Evolutionary conservation across 2,113 vertebrate species (phyloP), one percentile per base, ranked within the genome.

Genomic region (Scortum barcoo): DNA sequence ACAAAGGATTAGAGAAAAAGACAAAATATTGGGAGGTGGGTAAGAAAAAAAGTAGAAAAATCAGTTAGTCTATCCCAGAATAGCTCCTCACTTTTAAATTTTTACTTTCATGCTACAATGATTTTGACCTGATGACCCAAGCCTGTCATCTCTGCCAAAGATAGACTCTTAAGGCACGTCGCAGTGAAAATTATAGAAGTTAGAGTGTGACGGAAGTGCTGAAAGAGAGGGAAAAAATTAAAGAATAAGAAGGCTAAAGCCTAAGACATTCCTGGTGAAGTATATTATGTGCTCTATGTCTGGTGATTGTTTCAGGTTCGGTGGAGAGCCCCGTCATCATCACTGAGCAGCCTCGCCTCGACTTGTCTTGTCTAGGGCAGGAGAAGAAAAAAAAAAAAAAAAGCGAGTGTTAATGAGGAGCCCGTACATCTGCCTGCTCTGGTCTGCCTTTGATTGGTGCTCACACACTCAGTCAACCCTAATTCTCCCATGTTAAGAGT

Each of bases 391-490:
- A 5, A 36, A 60, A 70, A 5, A 36, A 26, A 46, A 54, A 85
- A 24, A 44, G 50, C 2, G 30, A 30, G 72, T 44, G 68, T 80
- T 92, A 90, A 92, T 86, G 84, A 94, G 86, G 73, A 81, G 76
- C 63, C 75, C 7, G 51, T 85, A n/a, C 76, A 74, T 88, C 86
- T 90, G 86, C 65, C 78, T 76, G 58, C 85, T 76, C 53, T 69
- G 24, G 66, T 81, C 48, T 60, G 60, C 48, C 60, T 87, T 76
- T 90, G 85, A 93, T 80, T 92, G 88, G 79, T 54, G 81, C 68
- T 78, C 72, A 75, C 57, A 79, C 73, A 78, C 69, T 84, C 83
- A 70, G 78, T 86, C 81, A 74, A 46, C 79, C 54, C 38, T 72
- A 72, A 87, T 86, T 79, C 78, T 76, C 76, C 68, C 30, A 28